A percentile compares a stretch with the other conserved stretches of the same genome.
These are phyloP conservation scores for Dinomys branickii DNA, from an alignment of 2,113 vertebrate species.

Conservation along the genomic window DNA sequence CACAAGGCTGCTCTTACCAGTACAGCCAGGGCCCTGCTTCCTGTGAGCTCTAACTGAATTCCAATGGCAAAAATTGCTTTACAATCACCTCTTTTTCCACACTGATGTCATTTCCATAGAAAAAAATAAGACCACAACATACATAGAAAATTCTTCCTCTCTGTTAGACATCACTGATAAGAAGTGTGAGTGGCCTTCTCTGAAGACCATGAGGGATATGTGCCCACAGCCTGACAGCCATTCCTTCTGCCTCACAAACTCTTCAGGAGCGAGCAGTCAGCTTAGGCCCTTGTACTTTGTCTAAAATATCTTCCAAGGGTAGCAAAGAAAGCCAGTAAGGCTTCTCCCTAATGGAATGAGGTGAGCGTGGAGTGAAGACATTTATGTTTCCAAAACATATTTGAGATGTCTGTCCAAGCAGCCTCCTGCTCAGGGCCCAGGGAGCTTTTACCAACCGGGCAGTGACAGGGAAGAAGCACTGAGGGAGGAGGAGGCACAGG, in stretches of 20 bases:
- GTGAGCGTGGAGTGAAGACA: not conserved
- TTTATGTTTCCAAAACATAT: not conserved
- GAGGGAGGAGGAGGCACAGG: not conserved
- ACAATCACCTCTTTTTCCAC: not conserved
- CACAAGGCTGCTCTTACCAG: not conserved
- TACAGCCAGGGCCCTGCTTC: not conserved
- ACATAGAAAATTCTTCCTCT: not conserved
- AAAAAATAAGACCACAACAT: not conserved
- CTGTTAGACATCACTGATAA: no score
- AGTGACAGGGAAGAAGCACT: not conserved
- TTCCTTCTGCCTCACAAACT: not conserved
- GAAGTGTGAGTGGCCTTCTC: not conserved
- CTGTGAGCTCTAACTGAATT: not conserved
- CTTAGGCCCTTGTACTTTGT: not conserved
- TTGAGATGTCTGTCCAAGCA: not conserved
- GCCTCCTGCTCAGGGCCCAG: not conserved
- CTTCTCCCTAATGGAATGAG: not conserved
- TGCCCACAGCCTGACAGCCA: not conserved
- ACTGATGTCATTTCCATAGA: not conserved
- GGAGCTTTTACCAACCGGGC: not conserved
- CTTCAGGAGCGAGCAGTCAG: not conserved
- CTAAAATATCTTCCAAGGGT: not conserved
- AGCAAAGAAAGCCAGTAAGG: fast-evolving
- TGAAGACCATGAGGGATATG: not conserved
- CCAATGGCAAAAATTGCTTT: not conserved